A percentile compares a stretch with the other conserved stretches of the same genome.
Evolutionary conservation across 30 jellyfish, hydroid and myxozoan species (phyloP).

Genomic region (Turritopsis rubra): DNA sequence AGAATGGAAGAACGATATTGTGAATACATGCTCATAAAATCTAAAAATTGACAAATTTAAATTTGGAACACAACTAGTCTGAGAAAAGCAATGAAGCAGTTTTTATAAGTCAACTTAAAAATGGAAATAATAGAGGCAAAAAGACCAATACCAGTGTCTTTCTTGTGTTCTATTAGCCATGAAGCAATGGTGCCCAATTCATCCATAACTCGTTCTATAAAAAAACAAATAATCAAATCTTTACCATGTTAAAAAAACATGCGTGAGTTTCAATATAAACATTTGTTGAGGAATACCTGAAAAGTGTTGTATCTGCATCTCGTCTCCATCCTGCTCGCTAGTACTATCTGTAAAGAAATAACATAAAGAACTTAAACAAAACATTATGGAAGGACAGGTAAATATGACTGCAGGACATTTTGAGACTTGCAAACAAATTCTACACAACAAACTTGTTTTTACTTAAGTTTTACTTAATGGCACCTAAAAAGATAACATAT

Average conservation of each 20-base stretch:
- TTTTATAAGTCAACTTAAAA: background rate
- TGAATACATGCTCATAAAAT: slow-evolving; percentile 89
- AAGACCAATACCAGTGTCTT: slow-evolving; percentile 36
- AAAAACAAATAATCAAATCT: background rate
- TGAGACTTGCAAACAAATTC: no score
- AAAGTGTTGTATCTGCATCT: slow-evolving; percentile 75
- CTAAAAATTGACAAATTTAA: slow-evolving; percentile 29
- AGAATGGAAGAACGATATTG: slow-evolving; percentile 76
- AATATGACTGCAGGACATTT: no score
- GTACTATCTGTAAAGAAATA: slow-evolving; percentile 30
- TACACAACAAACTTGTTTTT: no score
- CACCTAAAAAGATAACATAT: no score
- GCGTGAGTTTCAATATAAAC: background rate
- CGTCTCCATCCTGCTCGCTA: slow-evolving; percentile 63
- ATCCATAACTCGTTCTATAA: slow-evolving; percentile 67
- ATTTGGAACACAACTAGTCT: no score
- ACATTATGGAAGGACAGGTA: no score
- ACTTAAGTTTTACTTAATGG: no score
- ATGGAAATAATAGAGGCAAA: background rate
- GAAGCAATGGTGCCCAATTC: slow-evolving; percentile 78
- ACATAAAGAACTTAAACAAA: no score
- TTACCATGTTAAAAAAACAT: background rate
- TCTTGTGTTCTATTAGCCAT: slow-evolving; percentile 80
- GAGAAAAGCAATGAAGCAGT: background rate
- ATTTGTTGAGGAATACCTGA: slow-evolving; percentile 24